phyloP scores from a whole-genome alignment of 2,113 vertebrate species.

The Anoplopoma fimbria region DNA sequence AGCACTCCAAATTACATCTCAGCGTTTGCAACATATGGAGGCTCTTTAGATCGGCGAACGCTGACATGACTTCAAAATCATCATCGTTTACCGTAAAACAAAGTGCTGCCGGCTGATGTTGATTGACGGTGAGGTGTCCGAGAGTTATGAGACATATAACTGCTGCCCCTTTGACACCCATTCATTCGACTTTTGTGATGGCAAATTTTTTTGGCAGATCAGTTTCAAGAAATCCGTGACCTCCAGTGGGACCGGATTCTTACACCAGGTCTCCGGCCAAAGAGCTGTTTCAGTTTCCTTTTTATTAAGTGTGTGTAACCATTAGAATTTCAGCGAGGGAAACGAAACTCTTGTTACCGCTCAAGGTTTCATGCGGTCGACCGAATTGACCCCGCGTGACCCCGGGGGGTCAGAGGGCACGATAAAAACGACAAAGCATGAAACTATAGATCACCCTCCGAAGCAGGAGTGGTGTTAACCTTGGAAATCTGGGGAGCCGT shows the following conservation, averaged over 20 bases:
- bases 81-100: conserved; percentile 54
- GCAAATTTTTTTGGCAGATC: conserved; percentile 18
- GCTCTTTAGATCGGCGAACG: conserved; percentile 40
- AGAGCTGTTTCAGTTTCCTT: conserved; percentile 23
- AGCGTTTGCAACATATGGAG: conserved; percentile 35
- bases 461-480: conserved; percentile 64
- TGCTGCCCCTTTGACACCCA: conserved; percentile 23
- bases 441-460: conserved; percentile 72
- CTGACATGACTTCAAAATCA: conserved; percentile 26
- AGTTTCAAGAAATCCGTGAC: conserved; percentile 32
- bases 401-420: conserved; percentile 43
- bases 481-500: conserved; percentile 53
- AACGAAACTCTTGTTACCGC: conserved; percentile 45
- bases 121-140: conserved; percentile 52
- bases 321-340: conserved; percentile 35
- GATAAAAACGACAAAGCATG: conserved; percentile 72
- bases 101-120: conserved; percentile 49
- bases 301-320: conserved; percentile 34
- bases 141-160: conserved; percentile 42
- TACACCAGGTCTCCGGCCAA: conserved; percentile 27
- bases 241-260: conserved; percentile 19
- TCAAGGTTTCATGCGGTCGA: conserved; percentile 47
- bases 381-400: conserved; percentile 52
- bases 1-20: conserved; percentile 49
- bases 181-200: conserved; percentile 23